phyloP scores from a whole-genome alignment of 2,797 vertebrate species.

The Margarornis squamiger region DNA sequence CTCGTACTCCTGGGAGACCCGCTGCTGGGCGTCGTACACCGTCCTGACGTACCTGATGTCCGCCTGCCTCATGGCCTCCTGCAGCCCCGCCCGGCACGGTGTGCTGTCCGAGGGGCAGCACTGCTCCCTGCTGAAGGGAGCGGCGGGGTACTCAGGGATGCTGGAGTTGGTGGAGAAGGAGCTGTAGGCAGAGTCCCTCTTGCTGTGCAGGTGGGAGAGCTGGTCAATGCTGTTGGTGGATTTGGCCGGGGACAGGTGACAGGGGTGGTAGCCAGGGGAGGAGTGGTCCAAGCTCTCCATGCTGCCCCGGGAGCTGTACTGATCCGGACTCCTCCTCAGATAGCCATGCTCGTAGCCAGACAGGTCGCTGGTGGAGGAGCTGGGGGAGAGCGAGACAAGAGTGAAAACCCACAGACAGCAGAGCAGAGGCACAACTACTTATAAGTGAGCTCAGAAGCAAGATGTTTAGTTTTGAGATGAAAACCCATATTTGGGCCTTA shows the following conservation, averaged over 20 bases:
- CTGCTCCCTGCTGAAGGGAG: conserved; percentile 79
- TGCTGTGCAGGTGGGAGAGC: conserved; percentile 87
- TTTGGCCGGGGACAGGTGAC: conserved; percentile 89
- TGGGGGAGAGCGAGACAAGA: conserved; percentile 67
- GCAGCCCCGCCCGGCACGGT: conserved; percentile 64
- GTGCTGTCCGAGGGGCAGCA: conserved; percentile 83
- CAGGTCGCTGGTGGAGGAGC: conserved; percentile 90
- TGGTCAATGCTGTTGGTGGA: conserved; percentile 95
- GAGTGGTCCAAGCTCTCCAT: conserved; percentile 93
- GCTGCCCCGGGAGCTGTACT: conserved; percentile 93
- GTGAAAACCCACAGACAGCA: conserved; percentile 32
- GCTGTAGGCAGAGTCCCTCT: conserved; percentile 95
- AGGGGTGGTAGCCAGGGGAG: conserved; percentile 83
- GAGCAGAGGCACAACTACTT: conserved; percentile 53
- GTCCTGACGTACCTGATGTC: conserved; percentile 86
- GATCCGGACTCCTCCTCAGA: conserved; percentile 91
- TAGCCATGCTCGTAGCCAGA: conserved; percentile 86
- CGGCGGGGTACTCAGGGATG: conserved; percentile 85
- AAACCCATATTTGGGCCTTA: conserved; percentile 77
- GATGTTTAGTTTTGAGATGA: conserved; percentile 74
- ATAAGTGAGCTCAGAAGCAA: conserved; percentile 71
- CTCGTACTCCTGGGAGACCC: conserved; percentile 86
- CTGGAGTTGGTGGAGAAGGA: conserved; percentile 96
- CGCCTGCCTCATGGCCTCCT: conserved; percentile 84
- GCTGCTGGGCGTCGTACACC: conserved; percentile 82